Percentiles rank a stretch among this genome's conserved stretches.
These are phyloP conservation scores for Dallia pectoralis DNA, from an alignment of 2,797 vertebrate species.

Conservation along the genomic window DNA sequence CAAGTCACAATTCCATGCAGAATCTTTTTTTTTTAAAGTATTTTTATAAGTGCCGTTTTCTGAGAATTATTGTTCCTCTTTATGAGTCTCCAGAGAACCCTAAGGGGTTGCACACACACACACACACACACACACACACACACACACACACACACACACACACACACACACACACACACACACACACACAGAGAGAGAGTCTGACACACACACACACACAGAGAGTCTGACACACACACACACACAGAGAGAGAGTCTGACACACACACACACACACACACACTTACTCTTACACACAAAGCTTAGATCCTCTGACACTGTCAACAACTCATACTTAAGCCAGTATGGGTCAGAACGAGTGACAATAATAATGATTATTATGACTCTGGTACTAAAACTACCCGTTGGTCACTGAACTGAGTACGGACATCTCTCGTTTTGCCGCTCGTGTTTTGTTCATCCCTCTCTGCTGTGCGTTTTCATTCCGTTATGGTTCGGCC, in stretches of 20 bases:
- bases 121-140: background rate
- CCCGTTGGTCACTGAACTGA: background rate
- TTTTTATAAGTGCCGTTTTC: too few relatives aligned
- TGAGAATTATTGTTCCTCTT: too few relatives aligned
- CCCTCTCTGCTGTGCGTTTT: background rate
- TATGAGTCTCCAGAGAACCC: too few relatives aligned
- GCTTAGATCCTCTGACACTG: background rate
- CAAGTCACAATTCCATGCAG: too few relatives aligned
- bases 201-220: background rate
- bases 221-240: background rate
- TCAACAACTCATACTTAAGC: slow-evolving; percentile 2
- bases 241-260: slow-evolving; percentile 5
- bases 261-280: background rate
- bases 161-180: background rate
- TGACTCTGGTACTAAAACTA: background rate
- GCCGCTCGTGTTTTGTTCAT: background rate
- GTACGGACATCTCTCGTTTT: background rate
- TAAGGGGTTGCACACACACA: too few relatives aligned
- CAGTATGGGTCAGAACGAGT: background rate
- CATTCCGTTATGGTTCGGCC: background rate
- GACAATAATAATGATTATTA: slow-evolving; percentile 6
- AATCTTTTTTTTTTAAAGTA: too few relatives aligned
- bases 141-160: background rate
- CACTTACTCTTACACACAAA: background rate
- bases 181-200: background rate